These are phyloP conservation scores for Emydura subglobosa DNA, from an alignment of 2,113 vertebrate genomes.

Conservation along the genomic window DNA sequence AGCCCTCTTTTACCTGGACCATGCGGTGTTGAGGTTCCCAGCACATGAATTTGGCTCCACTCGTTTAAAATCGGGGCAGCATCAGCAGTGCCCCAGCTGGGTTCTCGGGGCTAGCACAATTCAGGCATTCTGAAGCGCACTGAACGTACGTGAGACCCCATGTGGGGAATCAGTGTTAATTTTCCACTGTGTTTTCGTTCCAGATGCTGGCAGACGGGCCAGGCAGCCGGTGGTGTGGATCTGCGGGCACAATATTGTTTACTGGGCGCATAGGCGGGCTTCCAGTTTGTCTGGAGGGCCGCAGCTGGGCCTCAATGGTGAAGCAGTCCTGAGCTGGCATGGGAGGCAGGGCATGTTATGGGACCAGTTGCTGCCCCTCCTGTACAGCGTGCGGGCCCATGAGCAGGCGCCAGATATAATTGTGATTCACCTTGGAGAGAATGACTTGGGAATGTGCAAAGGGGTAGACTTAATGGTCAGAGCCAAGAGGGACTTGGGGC, in stretches of 20 bases:
- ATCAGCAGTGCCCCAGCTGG: neutral
- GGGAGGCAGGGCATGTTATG: neutral
- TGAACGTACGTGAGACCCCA: neutral
- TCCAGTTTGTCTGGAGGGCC: neutral
- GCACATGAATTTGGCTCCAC: neutral
- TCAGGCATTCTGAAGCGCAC: neutral
- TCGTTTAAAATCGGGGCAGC: neutral
- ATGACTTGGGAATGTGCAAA: neutral
- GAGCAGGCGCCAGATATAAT: neutral
- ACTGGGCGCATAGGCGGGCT: neutral
- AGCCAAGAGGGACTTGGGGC: neutral
- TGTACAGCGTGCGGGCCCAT: neutral
- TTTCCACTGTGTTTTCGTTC: neutral
- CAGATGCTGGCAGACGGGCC: neutral
- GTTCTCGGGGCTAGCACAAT: neutral
- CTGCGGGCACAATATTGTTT: neutral
- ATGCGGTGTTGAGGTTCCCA: neutral
- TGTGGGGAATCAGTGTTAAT: neutral
- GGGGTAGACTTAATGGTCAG: neutral
- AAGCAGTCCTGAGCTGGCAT: neutral
- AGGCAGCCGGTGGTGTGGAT: neutral
- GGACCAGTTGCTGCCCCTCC: neutral
- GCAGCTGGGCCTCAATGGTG: neutral
- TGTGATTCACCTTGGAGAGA: neutral
- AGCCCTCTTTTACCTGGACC: neutral